These are phyloP conservation scores for Drosophila dives DNA, from an alignment of 2,888 invertebrate genomes.

Conservation along the genomic window DNA sequence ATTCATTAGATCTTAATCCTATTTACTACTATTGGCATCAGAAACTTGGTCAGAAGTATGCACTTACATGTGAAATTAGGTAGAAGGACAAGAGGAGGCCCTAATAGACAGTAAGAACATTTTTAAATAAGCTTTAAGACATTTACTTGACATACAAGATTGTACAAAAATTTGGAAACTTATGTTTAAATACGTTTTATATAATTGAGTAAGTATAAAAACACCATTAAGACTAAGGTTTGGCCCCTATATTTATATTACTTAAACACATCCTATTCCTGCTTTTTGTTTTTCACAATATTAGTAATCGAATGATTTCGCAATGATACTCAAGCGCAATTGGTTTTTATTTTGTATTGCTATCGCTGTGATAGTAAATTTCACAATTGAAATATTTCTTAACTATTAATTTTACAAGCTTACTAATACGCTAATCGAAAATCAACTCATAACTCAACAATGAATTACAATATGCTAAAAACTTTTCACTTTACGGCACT, in stretches of 20 bases:
- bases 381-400: neutral
- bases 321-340: neutral
- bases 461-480: neutral
- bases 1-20: neutral
- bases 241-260: neutral
- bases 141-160: neutral
- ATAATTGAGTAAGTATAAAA: neutral
- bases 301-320: neutral
- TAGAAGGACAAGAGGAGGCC: neutral
- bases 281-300: neutral
- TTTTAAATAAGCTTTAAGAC: neutral
- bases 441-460: neutral
- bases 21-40: neutral
- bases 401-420: neutral
- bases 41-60: neutral
- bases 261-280: neutral
- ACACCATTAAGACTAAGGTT: neutral
- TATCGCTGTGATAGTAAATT: neutral
- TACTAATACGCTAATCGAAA: neutral
- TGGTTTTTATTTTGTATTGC: no score
- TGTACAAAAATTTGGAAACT: neutral
- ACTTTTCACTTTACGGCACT: constrained; percentile 28
- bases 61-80: neutral
- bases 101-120: neutral
- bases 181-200: neutral